Base-by-base conservation (phyloP, 1,140 invertebrate genomes). In the Sitodiplosis mosellana region DNA sequence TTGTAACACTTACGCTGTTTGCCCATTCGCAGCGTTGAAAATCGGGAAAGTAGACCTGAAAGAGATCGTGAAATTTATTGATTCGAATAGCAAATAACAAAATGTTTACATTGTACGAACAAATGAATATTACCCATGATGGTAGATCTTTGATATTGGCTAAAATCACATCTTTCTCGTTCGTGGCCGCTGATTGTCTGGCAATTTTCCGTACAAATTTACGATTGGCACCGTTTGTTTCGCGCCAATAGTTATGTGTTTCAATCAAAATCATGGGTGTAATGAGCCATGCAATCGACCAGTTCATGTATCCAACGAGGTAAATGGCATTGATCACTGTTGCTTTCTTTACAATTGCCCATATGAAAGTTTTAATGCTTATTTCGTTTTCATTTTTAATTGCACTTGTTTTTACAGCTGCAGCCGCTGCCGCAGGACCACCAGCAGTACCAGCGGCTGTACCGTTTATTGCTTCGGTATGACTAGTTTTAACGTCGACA, bases 21-120 rank as follows among this genome's bases (percentile, higher is more conserved):
- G 93, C 55, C 89, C 89, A 95, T 73, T 94, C 90, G 44, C 84
- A 87, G 56, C 89, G 73, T 61, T 95, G 89, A 41, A 92, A 80
- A 66, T 95, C 90, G 2, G 90, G 90, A 60, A 95, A 95, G 59
- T 88, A 91, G 8, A 93, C 83, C 81, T 84, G n/a, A n/a, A n/a
- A n/a, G n/a, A n/a, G n/a, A n/a, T n/a, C n/a, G n/a, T n/a, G n/a
- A n/a, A n/a, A n/a, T n/a, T n/a, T n/a, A n/a, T n/a, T n/a, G n/a
- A n/a, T n/a, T n/a, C n/a, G n/a, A n/a, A n/a, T n/a, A n/a, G n/a
- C n/a, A n/a, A n/a, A n/a, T n/a, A n/a, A n/a, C n/a, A n/a, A n/a
- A n/a, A n/a, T n/a, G n/a, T n/a, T n/a, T n/a, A n/a, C n/a, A n/a
- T n/a, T n/a, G n/a, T n/a, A n/a, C n/a, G n/a, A 40, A 18, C 14